A percentile compares a stretch with the other conserved stretches of the same genome.
Conservation (phyloP, 2,888 invertebrate species). For the Aspidiotus rigidus region DNA sequence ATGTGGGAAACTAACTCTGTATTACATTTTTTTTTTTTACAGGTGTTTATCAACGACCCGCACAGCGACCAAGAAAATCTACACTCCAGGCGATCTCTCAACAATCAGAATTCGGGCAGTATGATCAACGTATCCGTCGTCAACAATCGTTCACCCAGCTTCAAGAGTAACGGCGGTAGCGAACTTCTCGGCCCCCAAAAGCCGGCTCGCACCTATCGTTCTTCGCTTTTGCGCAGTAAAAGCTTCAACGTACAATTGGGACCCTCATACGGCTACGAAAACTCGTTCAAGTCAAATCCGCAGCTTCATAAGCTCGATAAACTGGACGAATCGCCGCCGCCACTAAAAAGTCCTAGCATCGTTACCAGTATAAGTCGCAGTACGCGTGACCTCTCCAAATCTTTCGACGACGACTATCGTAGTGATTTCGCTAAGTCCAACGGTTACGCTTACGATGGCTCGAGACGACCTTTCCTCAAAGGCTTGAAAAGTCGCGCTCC, state of each 20-base stretch:
- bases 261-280: slow-evolving; percentile 45
- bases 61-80: slow-evolving; percentile 41
- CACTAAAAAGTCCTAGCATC: slow-evolving; percentile 74
- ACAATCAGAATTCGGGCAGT: slow-evolving; percentile 39
- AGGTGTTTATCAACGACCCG: slow-evolving; percentile 36
- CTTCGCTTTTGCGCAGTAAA: slow-evolving; percentile 62
- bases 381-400: slow-evolving; percentile 65
- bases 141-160: slow-evolving; percentile 37
- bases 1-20: too few relatives aligned
- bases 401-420: slow-evolving; percentile 51
- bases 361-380: slow-evolving; percentile 77
- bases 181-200: slow-evolving; percentile 56
- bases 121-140: slow-evolving; percentile 42
- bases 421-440: slow-evolving; percentile 43
- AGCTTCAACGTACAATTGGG: slow-evolving; percentile 68
- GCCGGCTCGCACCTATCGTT: slow-evolving; percentile 68
- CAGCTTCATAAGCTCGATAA: slow-evolving; percentile 61
- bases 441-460: slow-evolving; percentile 48
- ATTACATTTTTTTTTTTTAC: background rate
- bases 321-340: slow-evolving; percentile 59
- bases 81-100: slow-evolving; percentile 42
- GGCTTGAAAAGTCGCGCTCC: slow-evolving; percentile 62
- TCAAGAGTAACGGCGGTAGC: slow-evolving; percentile 38
- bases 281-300: slow-evolving; percentile 57
- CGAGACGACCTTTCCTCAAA: slow-evolving; percentile 57